phyloP scores from a whole-genome alignment of 2,113 vertebrate species.

The Pavo muticus region DNA sequence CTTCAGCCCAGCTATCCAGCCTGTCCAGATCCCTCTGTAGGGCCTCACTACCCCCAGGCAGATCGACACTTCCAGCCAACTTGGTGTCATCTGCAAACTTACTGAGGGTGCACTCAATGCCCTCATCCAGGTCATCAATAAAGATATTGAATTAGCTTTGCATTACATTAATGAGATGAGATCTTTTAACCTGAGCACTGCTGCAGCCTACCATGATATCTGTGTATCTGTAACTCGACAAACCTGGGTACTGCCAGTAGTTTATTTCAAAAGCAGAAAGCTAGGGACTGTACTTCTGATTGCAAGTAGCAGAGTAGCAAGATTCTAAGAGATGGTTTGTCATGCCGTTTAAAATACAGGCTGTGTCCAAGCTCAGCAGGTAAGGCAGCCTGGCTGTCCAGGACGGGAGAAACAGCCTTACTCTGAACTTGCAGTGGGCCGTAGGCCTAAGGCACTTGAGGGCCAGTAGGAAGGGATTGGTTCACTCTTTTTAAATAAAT shows the following conservation, averaged over 20 bases:
- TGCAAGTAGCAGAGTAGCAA: background rate
- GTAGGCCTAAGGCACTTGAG: background rate
- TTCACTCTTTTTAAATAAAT: background rate
- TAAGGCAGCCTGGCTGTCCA: background rate
- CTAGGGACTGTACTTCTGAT: background rate
- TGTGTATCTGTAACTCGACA: background rate
- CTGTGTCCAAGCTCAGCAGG: background rate
- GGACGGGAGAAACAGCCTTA: background rate
- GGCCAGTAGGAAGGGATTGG: background rate
- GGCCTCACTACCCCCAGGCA: too few species aligned
- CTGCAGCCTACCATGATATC: accelerated
- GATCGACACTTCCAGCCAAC: too few species aligned
- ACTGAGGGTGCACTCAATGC: too few species aligned
- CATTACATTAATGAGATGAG: background rate
- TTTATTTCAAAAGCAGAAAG: background rate
- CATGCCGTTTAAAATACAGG: background rate
- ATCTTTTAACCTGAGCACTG: background rate
- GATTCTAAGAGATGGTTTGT: background rate
- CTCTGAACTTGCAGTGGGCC: background rate
- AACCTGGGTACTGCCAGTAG: background rate
- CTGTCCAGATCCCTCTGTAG: too few species aligned
- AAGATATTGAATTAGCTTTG: background rate
- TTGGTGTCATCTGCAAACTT: too few species aligned
- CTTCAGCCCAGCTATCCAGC: too few species aligned
- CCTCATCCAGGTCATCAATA: too few species aligned